These are phyloP conservation scores for Oscheius sp. DNA, from an alignment of 2,888 invertebrate genomes.

Conservation along the genomic window DNA sequence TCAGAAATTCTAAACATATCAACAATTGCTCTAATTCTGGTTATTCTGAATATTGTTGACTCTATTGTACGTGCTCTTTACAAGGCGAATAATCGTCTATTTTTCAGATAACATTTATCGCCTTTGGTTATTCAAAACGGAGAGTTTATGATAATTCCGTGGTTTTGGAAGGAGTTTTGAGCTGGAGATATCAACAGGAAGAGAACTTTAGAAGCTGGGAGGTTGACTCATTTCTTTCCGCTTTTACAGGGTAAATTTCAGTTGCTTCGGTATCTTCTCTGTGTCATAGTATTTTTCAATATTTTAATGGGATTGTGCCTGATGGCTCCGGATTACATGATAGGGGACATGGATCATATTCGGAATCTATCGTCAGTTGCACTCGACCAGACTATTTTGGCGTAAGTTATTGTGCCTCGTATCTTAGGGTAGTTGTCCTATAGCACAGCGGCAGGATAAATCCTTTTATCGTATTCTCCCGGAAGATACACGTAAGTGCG, in stretches of 20 bases:
- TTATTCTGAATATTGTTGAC: conserved; percentile 4
- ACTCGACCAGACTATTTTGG: conserved; percentile 1
- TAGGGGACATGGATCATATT: background rate
- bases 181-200: conserved; percentile 30
- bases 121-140: conserved; percentile 4
- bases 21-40: background rate
- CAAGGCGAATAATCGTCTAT: background rate
- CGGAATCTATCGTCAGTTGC: conserved; percentile 9
- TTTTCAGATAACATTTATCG: conserved; percentile 12
- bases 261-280: conserved; percentile 8
- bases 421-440: no score
- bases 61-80: background rate
- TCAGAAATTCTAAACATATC: background rate
- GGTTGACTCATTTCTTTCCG: background rate
- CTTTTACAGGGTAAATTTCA: background rate
- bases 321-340: background rate
- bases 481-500: no score
- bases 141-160: background rate
- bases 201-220: conserved; percentile 28
- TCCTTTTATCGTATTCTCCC: no score
- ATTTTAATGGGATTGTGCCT: conserved; percentile 5
- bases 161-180: conserved; percentile 18
- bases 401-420: background rate
- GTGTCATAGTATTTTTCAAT: conserved; percentile 18
- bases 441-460: no score